Evolutionary conservation across 2,113 vertebrate genomes (phyloP).

Genomic region (Mastomys natalensis): DNA sequence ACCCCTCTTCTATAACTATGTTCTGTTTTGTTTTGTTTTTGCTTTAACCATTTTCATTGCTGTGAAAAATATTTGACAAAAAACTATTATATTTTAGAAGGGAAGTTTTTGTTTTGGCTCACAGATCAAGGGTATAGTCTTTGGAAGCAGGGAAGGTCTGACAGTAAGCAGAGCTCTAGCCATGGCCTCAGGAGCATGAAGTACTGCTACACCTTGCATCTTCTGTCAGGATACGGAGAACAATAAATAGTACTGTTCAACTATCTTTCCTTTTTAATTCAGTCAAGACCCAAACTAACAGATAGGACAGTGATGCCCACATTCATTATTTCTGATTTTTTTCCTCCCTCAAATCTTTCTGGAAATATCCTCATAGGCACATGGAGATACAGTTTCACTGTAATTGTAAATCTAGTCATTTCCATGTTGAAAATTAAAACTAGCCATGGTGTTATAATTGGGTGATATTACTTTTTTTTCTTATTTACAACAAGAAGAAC

Average conservation of each 20-base stretch:
- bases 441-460: not conserved
- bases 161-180: not conserved
- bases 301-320: not conserved
- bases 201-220: not conserved
- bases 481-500: not conserved
- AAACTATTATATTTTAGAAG: not conserved
- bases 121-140: not conserved
- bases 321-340: not conserved
- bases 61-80: not conserved
- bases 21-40: not conserved
- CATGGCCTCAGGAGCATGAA: not conserved
- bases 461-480: not conserved
- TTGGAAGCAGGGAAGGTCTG: not conserved
- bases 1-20: not conserved
- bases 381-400: not conserved
- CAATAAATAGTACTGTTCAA: not conserved
- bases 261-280: not conserved
- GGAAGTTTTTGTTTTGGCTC: not conserved
- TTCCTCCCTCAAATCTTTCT: not conserved
- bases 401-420: not conserved
- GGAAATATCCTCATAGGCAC: not conserved
- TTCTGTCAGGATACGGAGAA: not conserved
- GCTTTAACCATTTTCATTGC: not conserved
- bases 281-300: not conserved
- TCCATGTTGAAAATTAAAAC: not conserved